phyloP scores from a whole-genome alignment of 2,113 vertebrate genomes.

The Cettia cetti region DNA sequence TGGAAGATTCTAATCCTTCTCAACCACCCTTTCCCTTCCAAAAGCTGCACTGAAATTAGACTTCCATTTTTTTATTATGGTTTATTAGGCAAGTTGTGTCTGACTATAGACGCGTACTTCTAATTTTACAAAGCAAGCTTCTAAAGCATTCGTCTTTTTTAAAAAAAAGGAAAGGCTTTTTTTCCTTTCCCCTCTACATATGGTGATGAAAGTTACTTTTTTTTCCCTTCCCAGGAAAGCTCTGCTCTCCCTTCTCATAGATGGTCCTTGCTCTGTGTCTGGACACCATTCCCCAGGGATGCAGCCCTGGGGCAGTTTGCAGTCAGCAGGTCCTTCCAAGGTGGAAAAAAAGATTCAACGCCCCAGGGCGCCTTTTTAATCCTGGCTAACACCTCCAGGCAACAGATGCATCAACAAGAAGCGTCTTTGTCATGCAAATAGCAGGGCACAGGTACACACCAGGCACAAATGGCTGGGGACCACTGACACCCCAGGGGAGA shows the following conservation, averaged over 20 bases:
- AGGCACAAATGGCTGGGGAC: conserved; percentile 52
- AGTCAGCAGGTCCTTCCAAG: background rate
- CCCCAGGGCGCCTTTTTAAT: conserved; percentile 32
- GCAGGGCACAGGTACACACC: background rate
- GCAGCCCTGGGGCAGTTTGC: background rate
- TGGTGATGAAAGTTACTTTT: background rate
- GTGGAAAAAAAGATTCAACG: background rate
- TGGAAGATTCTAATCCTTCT: background rate
- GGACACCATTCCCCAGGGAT: accelerated
- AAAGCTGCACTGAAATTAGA: background rate
- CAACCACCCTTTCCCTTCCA: background rate
- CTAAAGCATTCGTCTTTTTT: background rate
- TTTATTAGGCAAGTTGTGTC: background rate
- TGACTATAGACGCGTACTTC: background rate
- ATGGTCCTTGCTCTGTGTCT: background rate
- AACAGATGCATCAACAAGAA: conserved; percentile 56
- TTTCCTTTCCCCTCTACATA: accelerated
- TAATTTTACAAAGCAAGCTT: background rate
- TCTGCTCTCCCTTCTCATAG: background rate
- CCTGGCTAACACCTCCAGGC: conserved; percentile 30
- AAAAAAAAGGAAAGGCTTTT: accelerated
- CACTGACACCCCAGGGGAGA: background rate
- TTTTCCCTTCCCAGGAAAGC: background rate
- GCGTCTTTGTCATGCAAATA: conserved; percentile 71
- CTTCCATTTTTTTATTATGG: background rate